Evolutionary conservation across 1,140 invertebrate species (phyloP), one percentile per base, ranked within the genome.

Genomic region (Eufriesea mexicana): DNA sequence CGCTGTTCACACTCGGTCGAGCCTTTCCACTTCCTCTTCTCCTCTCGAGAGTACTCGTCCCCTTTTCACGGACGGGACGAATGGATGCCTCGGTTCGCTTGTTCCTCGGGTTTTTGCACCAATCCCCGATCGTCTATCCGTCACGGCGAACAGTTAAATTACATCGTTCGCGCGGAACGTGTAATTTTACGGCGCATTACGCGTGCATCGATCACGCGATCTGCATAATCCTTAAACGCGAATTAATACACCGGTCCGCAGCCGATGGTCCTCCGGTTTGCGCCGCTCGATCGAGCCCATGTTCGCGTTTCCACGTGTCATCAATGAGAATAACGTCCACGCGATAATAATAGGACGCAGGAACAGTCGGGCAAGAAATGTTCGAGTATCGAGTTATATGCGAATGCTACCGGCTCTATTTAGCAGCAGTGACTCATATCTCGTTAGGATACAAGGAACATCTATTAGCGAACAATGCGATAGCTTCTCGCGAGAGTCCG

Each of bases 161-260:
- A 72, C 67, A 54, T 18, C 14, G 28, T 72, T 79, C n/a, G 9
- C 14, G 28, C 14, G 68, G 23, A 79, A 62, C 67, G 55, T 72
- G 45, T 49, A 72, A 79, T 79, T 72, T 72, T 49, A 72, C 47
- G 42, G 66, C 18, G n/a, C 18, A 54, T 79, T 79, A 57, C 35
- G 23, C 25, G 28, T 14, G 47, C 75, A 77, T 79, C 66, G 20
- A 76, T 49, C 47, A 6, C 14, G 6, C 77, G n/a, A 16, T 16
- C 20, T 16, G 7, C 47, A 25, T 47, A 49, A 35, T 47, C 9
- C 16, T 10, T 12, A 23, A 47, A 28, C 14, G 20, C n/a, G 45
- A 62, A 61, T 61, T 71, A 72, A 79, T 51, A 49, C 71, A 42
- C 18, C 23, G 66, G n/a, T 47, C 57, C 14, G 35, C 0, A 35